Percentiles rank a stretch among this genome's conserved stretches.
phyloP scores from a whole-genome alignment of 2,797 vertebrate genomes.

The Manis pentadactyla region DNA sequence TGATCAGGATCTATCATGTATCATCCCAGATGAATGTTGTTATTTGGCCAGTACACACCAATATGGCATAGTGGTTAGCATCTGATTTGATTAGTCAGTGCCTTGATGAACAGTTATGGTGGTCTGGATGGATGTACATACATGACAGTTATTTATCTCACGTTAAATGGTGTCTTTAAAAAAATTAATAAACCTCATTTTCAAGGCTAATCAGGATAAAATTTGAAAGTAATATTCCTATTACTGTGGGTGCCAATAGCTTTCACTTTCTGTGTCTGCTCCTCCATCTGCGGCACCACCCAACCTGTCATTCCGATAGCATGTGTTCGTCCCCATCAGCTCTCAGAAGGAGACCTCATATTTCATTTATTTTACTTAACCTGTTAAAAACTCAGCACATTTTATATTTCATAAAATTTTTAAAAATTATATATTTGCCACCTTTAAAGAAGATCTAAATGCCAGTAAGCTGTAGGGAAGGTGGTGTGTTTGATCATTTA shows the following conservation, averaged over 20 bases:
- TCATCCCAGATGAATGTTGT: background rate
- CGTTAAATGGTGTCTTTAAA: background rate
- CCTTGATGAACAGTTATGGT: background rate
- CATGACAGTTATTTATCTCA: background rate
- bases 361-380: background rate
- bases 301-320: background rate
- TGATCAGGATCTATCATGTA: background rate
- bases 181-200: background rate
- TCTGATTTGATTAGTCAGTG: background rate
- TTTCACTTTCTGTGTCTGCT: background rate
- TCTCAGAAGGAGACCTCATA: background rate
- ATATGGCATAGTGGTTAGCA: background rate
- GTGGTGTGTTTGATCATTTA: background rate
- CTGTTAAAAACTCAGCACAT: background rate
- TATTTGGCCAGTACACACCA: background rate
- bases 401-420: constrained; percentile 1
- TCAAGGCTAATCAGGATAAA: background rate
- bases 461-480: background rate
- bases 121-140: background rate
- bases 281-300: too few relatives aligned
- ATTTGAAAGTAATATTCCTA: background rate
- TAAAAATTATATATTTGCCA: background rate
- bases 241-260: background rate
- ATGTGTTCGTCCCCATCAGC: background rate
- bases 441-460: background rate